Base-by-base conservation (phyloP, 37 sponge, comb jelly and placozoan genomes). In the Chondrilla cf. caribensis region DNA sequence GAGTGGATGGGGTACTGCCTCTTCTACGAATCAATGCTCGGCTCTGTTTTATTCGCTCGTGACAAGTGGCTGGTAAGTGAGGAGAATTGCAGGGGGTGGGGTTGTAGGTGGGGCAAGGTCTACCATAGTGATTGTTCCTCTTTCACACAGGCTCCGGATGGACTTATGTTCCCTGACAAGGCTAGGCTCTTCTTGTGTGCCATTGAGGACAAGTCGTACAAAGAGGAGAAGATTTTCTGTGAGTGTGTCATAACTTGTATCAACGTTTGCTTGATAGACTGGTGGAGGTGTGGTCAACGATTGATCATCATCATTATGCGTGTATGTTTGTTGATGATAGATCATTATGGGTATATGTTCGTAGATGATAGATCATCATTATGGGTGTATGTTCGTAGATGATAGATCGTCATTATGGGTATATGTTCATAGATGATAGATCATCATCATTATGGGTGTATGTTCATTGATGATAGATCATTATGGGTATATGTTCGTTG, bases 1-100 rank as follows among this genome's bases (percentile, higher is more conserved):
- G 98, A 98, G 86, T 98, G 98, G 98, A 98, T 98, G 98, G 98
- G 98, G 0, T 98, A 98, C 89, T 98, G 95, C 40, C 87, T 98
- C 38, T 95, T 98, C 89, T 98, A 98, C 76, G 98, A 98, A 89
- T 90, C 92, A 65, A 98, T 98, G 98, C 62, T 98, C 68, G 91
- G 89, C 55, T 95, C 98, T 24, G 98, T 98, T 59, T 72, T 98
- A 54, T 93, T 79, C 82, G 98, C 98, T 44, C 42, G 98, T 54
- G 95, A 98, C 87, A 95, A 95, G 73, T 98, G 94, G 92, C 92
- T 98, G 88, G 97, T 93, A 33, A 84, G 87, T 38, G 80, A 79
- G 18, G 80, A 58, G 62, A 4, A 39, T 3, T 38, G 62, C 4
- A 44, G 60, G 19, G 24, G 26, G 39, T 22, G 28, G 29, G 32